These are phyloP conservation scores for Hipparchia sbordonii DNA, from an alignment of 2,888 invertebrate species.

Conservation along the genomic window DNA sequence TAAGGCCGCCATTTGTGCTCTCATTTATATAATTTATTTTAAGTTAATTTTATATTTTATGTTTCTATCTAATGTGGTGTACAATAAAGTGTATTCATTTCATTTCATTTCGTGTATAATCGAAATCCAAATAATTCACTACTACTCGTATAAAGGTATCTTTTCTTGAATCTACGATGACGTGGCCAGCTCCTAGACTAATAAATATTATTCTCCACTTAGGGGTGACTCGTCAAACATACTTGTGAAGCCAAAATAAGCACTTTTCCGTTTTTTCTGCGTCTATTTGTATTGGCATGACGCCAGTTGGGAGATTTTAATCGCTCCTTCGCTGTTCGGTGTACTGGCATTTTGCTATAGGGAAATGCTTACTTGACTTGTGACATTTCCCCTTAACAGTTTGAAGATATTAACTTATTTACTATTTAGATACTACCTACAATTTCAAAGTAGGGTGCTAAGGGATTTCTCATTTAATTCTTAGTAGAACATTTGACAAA, in stretches of 20 bases:
- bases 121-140: too few species aligned
- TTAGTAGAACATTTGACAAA: too few species aligned
- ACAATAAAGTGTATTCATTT: too few species aligned
- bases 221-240: constrained; percentile 39
- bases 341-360: constrained; percentile 26
- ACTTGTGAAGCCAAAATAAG: constrained; percentile 38
- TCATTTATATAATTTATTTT: too few species aligned
- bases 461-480: too few species aligned
- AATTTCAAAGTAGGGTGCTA: too few species aligned
- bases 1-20: too few species aligned
- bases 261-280: constrained; percentile 36
- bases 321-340: constrained; percentile 29
- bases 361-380: constrained; percentile 16
- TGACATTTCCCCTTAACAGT: constrained; percentile 11
- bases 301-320: constrained; percentile 37
- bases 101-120: too few species aligned
- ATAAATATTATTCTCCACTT: constrained; percentile 37
- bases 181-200: constrained; percentile 20
- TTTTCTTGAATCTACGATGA: not conserved
- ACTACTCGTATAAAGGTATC: too few species aligned
- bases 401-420: not conserved
- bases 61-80: too few species aligned
- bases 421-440: too few species aligned
- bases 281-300: constrained; percentile 36
- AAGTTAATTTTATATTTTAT: too few species aligned